Evolutionary conservation across 92 coral and sea anemone genomes (phyloP).

Genomic region (Metridium senile): DNA sequence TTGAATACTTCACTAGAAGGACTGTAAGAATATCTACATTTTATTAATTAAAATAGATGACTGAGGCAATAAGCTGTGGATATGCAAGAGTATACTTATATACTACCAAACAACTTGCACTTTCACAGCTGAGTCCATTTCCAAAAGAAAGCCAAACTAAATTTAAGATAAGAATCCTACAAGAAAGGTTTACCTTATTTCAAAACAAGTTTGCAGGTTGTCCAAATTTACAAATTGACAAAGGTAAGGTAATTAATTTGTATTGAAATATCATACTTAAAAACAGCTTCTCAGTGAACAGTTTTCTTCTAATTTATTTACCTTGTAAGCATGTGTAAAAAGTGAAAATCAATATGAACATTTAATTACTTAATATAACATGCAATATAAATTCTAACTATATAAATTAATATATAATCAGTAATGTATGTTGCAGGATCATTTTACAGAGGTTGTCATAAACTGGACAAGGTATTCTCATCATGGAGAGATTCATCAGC

Average conservation of each 20-base stretch:
- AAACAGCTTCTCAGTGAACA: no score
- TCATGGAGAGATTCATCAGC: not conserved
- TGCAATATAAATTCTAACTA: no score
- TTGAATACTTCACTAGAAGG: not conserved
- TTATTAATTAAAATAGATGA: not conserved
- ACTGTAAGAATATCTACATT: not conserved
- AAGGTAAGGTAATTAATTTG: no score
- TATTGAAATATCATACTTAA: no score
- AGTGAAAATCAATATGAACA: no score
- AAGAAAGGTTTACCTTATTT: not conserved
- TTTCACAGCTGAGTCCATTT: not conserved
- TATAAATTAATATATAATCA: no score
- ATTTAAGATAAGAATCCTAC: not conserved
- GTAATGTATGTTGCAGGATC: conserved; percentile 22
- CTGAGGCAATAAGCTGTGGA: not conserved
- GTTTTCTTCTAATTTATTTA: no score
- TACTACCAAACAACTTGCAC: conserved; percentile 12
- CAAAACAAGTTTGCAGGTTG: not conserved
- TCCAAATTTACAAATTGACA: conserved; percentile 6
- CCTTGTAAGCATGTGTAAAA: no score
- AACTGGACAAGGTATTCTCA: conserved; percentile 7
- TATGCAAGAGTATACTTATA: conserved; percentile 13
- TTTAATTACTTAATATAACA: no score
- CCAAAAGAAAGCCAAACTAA: conserved; percentile 1
- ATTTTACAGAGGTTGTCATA: conserved; percentile 13